These are phyloP conservation scores for Sinotaia quadrata DNA, from an alignment of 2,888 invertebrate species.

Conservation along the genomic window DNA sequence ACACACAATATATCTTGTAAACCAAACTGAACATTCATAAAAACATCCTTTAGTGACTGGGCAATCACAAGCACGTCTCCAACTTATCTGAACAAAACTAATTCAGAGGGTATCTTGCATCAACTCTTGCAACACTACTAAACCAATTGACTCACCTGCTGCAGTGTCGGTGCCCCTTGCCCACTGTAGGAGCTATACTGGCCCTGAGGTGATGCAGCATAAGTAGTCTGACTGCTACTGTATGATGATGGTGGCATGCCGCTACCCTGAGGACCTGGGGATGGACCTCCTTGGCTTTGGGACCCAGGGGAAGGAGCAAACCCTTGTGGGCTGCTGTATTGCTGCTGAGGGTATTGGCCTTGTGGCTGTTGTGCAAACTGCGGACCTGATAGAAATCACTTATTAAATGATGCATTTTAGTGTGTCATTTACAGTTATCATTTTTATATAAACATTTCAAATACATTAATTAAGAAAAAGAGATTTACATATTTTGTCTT, in stretches of 20 bases:
- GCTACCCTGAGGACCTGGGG: constrained; percentile 41
- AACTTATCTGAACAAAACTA: no score
- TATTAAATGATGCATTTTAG: background rate
- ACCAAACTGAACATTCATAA: no score
- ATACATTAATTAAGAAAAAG: no score
- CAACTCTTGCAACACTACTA: no score
- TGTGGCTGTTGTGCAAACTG: constrained; percentile 38
- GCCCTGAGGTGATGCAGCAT: constrained; percentile 25
- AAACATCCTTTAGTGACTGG: no score
- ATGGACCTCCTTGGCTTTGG: constrained; percentile 43
- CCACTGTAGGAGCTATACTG: constrained; percentile 52
- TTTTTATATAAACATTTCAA: no score
- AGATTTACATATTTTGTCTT: no score
- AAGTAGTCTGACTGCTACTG: background rate
- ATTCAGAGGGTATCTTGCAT: no score
- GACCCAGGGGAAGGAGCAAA: constrained; percentile 44
- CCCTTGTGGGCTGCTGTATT: constrained; percentile 48
- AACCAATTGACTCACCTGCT: no score
- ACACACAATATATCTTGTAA: no score
- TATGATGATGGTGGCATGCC: constrained; percentile 37
- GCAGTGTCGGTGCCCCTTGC: constrained; percentile 41
- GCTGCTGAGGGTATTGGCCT: constrained; percentile 41
- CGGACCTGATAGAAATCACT: constrained; percentile 27
- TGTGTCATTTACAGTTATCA: background rate
- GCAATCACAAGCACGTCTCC: no score